These are phyloP conservation scores for Eulemur coronatus DNA, from an alignment of 2,797 vertebrate genomes.

Conservation along the genomic window DNA sequence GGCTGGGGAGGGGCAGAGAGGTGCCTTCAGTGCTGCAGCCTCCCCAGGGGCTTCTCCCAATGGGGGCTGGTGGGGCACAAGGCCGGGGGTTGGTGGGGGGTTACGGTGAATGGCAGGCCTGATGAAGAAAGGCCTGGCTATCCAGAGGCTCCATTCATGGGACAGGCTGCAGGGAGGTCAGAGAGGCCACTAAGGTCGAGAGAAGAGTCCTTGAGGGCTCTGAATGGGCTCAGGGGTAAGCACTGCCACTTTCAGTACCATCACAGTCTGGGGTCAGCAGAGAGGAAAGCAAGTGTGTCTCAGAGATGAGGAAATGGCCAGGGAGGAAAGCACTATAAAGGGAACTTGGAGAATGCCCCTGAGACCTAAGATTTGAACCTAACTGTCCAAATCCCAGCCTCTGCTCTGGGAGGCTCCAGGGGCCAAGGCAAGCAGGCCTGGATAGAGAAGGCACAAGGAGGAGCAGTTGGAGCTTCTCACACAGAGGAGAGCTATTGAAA, in stretches of 20 bases:
- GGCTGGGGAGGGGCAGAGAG: slow-evolving; percentile 85
- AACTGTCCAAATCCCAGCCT: background rate
- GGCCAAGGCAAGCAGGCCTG: background rate
- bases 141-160: background rate
- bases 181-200: background rate
- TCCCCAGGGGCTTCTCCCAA: background rate
- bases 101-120: background rate
- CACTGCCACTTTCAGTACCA: background rate
- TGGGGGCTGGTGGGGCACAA: background rate
- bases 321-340: background rate
- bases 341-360: background rate
- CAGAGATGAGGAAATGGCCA: background rate
- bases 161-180: background rate
- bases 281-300: background rate
- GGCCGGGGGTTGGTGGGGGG: background rate
- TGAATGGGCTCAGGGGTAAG: background rate
- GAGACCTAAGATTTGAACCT: background rate
- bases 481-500: background rate
- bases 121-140: background rate
- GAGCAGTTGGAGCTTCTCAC: background rate
- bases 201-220: background rate
- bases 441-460: background rate
- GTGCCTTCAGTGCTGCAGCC: background rate
- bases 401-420: background rate
- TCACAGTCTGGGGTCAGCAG: background rate